Conservation (phyloP, 2,888 invertebrate genomes). For the Morinoia aosen region DNA sequence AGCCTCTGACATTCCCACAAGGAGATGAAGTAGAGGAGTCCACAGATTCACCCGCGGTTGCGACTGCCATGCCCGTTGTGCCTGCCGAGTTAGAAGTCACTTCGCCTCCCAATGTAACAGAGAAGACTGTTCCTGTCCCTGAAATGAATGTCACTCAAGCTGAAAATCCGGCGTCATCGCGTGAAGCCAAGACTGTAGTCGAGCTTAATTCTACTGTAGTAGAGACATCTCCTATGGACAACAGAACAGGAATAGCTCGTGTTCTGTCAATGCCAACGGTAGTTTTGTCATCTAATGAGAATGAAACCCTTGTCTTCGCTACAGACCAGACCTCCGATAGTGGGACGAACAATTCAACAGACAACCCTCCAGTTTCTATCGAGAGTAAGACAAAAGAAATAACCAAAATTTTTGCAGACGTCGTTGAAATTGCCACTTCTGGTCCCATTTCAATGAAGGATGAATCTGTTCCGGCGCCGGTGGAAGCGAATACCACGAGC, state of each 20-base stretch:
- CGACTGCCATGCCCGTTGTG: background rate
- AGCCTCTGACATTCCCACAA: background rate
- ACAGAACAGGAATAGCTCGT: background rate
- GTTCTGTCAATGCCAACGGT: background rate
- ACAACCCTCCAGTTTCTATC: background rate
- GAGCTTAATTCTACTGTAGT: background rate
- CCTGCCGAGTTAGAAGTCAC: background rate
- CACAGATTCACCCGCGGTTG: background rate
- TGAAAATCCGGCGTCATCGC: background rate
- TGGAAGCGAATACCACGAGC: background rate
- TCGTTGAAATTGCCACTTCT: constrained; percentile 27
- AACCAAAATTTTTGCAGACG: background rate
- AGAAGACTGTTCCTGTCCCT: background rate
- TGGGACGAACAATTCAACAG: background rate
- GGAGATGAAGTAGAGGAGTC: background rate
- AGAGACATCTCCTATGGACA: background rate
- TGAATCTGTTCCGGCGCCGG: background rate
- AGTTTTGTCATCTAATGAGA: background rate
- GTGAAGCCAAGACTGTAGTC: background rate
- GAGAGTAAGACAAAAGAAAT: background rate
- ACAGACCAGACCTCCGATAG: background rate
- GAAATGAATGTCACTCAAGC: background rate
- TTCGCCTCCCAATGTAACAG: background rate
- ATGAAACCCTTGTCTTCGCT: background rate
- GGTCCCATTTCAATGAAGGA: background rate